Evolutionary conservation across 2,113 vertebrate genomes (phyloP).

Genomic region (Anguilla japonica): DNA sequence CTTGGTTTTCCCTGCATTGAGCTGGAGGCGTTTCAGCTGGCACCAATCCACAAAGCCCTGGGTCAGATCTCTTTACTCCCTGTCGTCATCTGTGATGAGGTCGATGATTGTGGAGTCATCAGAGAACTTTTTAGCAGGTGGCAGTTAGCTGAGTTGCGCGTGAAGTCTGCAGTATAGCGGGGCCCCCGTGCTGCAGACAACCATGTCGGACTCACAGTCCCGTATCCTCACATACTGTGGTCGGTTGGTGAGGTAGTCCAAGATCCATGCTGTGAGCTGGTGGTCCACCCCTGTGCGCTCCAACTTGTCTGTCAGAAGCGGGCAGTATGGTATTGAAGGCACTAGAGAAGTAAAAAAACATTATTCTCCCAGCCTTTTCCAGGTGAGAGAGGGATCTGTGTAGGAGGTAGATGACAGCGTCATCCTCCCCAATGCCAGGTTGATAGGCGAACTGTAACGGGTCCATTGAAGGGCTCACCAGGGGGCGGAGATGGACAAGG

Average conservation of each 20-base stretch:
- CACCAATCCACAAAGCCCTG: too few relatives aligned
- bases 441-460: constrained; percentile 23
- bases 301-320: background rate
- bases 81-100: too few relatives aligned
- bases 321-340: background rate
- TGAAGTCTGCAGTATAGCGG: too few relatives aligned
- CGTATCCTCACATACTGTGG: background rate
- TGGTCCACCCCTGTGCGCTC: background rate
- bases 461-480: constrained; percentile 11
- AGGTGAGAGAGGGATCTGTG: background rate
- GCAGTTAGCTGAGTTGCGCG: too few relatives aligned
- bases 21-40: too few relatives aligned
- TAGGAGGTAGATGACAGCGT: background rate
- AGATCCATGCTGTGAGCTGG: background rate
- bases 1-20: too few relatives aligned
- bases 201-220: too few relatives aligned
- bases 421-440: constrained; percentile 25
- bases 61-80: too few relatives aligned
- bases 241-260: constrained; percentile 1
- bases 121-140: too few relatives aligned
- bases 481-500: background rate
- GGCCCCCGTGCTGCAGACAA: too few relatives aligned
- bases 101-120: too few relatives aligned
- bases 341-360: background rate
- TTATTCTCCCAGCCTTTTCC: background rate